phyloP scores from a whole-genome alignment of 2,113 vertebrate genomes.

The Phoenicopterus ruber region DNA sequence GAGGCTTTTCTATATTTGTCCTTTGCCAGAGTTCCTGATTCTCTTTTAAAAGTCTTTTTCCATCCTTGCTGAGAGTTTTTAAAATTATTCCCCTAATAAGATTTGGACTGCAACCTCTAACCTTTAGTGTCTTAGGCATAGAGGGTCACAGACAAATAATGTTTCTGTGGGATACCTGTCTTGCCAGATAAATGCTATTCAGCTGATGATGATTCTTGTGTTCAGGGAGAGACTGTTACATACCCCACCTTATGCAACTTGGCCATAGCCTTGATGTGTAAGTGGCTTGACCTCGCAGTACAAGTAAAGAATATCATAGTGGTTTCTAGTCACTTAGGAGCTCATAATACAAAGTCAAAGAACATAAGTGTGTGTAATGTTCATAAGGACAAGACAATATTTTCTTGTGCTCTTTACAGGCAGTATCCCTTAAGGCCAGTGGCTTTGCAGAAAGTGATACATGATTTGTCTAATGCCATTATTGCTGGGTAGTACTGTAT shows the following conservation, averaged over 20 bases:
- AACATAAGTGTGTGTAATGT: not conserved
- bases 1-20: not conserved
- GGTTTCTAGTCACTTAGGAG: not conserved
- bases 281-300: not conserved
- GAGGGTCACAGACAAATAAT: not conserved
- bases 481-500: not conserved
- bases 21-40: not conserved
- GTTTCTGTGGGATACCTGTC: not conserved
- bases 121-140: not conserved
- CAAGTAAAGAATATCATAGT: not conserved
- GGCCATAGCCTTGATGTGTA: not conserved
- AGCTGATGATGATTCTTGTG: not conserved
- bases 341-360: not conserved
- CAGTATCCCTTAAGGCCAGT: conserved; percentile 13
- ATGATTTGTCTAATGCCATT: conserved; percentile 1
- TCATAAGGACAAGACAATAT: not conserved
- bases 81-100: not conserved
- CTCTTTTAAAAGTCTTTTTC: not conserved
- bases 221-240: not conserved
- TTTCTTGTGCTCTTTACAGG: not conserved
- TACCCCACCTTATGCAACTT: not conserved
- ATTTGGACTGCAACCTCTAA: not conserved
- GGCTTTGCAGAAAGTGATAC: not conserved
- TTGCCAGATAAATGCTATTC: not conserved
- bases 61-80: not conserved